Evolutionary conservation across 2,888 invertebrate genomes (phyloP), one percentile per base, ranked within the genome.

Genomic region (Erynnis tages): DNA sequence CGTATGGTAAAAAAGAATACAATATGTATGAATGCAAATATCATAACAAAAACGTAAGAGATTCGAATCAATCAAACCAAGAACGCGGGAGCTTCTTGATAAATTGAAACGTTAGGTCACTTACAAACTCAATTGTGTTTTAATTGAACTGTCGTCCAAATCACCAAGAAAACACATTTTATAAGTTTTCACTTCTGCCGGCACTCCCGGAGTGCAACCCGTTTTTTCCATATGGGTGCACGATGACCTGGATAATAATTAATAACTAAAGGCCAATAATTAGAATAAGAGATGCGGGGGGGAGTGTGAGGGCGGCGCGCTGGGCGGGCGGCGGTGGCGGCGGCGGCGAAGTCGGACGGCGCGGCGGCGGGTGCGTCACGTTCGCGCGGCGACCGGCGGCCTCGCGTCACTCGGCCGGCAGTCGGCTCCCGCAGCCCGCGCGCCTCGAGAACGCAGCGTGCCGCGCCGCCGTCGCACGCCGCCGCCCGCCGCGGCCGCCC

Each of bases 241-340:
- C 81, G 78, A 85, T 84, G 84, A 83, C 84, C 84, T 82, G 84
- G 67, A 81, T 84, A 67, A 78, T 72, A 67, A 71, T 73, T 82
- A 80, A 81, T 81, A 67, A 71, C 73, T 82, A 80, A 81, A 81
- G 76, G 80, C 71, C 73, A 84, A 77, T 83, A 86, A 83, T 86
- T 83, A 81, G 78, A 82, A 80, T 76, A 76, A 76, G 73, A 76
- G 74, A 76, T 72, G 73, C 54, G 70, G 76, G 70, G 67, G 50
- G 54, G 57, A 54, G 37, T 43, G 54, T 48, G 56, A 59, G 58
- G 62, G 57, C 53, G 49, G 57, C 56, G 61, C 54, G 56, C 57
- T 53, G 47, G 56, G 65, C 55, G 60, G 57, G 58, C 53, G 67
- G 56, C 65, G 61, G 70, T 65, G 67, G 65, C 62, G 66, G 61